These are phyloP conservation scores for Halocynthia roretzi DNA, from an alignment of 23 tunicate genomes.

Conservation along the genomic window DNA sequence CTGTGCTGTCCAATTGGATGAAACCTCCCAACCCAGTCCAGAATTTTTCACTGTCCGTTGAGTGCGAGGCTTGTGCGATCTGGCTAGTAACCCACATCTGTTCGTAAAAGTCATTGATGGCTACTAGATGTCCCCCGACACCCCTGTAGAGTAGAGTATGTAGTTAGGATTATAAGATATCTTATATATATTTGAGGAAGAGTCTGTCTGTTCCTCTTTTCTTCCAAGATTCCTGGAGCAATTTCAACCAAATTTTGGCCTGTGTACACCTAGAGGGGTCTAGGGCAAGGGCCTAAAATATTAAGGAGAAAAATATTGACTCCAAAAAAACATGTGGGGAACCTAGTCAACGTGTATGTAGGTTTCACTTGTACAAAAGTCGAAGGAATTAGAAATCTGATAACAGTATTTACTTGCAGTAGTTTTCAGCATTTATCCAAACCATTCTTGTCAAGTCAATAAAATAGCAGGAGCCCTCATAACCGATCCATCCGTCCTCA, in stretches of 20 bases:
- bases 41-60: constrained; percentile 47
- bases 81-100: constrained; percentile 49
- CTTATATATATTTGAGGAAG: too few relatives aligned
- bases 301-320: too few relatives aligned
- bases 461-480: constrained; percentile 71
- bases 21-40: constrained; percentile 51
- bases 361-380: too few relatives aligned
- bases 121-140: constrained; percentile 50
- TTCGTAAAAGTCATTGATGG: constrained; percentile 38
- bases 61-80: constrained; percentile 52
- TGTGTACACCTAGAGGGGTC: too few relatives aligned
- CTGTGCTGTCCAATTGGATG: constrained; percentile 26
- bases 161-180: too few relatives aligned
- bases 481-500: constrained; percentile 53
- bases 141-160: constrained; percentile 17
- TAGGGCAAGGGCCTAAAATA: too few relatives aligned
- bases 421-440: constrained; percentile 73
- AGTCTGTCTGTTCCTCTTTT: too few relatives aligned
- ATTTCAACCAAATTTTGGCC: too few relatives aligned
- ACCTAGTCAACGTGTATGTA: too few relatives aligned
- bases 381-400: neutral
- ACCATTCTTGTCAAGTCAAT: constrained; percentile 54
- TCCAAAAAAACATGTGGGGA: too few relatives aligned
- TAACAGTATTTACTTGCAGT: constrained; percentile 37
- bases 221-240: too few relatives aligned